Conservation (phyloP, 2,797 vertebrate species). For the Cichlasoma orientale region DNA sequence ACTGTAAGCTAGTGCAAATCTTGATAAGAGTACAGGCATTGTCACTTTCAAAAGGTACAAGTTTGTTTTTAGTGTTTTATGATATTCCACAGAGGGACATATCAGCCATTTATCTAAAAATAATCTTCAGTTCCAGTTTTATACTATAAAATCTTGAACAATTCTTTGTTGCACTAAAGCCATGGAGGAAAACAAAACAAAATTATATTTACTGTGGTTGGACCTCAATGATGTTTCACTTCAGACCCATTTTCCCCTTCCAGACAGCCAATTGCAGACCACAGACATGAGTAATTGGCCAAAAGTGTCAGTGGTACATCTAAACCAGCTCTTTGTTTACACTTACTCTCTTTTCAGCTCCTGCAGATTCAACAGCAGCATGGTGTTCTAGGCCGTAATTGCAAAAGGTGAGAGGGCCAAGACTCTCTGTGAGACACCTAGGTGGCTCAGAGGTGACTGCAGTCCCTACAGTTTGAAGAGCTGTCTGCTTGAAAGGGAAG, state of each 20-base stretch:
- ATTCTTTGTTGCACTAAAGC: conserved; percentile 3
- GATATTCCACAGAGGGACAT: neutral
- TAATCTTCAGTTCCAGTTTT: conserved; percentile 8
- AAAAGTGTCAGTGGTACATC: conserved; percentile 70
- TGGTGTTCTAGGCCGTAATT: conserved; percentile 63
- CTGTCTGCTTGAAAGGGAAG: conserved; percentile 68
- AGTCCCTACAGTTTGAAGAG: conserved; percentile 66
- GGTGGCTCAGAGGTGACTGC: conserved; percentile 66
- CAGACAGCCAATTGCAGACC: conserved; percentile 58
- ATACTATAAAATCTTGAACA: neutral
- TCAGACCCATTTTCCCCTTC: conserved; percentile 52
- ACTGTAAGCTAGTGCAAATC: conserved; percentile 3
- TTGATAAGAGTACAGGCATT: neutral
- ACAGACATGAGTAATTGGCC: conserved; percentile 73
- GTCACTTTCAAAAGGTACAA: conserved; percentile 15
- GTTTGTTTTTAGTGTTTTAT: conserved; percentile 22
- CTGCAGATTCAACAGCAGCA: conserved; percentile 47
- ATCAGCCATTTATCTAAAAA: conserved; percentile 11
- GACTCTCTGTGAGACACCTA: conserved; percentile 41
- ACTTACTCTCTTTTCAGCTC: conserved; percentile 50
- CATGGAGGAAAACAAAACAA: conserved; percentile 20
- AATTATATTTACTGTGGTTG: conserved; percentile 38
- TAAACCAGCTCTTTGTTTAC: conserved; percentile 64
- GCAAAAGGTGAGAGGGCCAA: conserved; percentile 47
- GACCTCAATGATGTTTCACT: conserved; percentile 55